Evolutionary conservation across 2,888 invertebrate species (phyloP).

Genomic region (Cantharis rufa): DNA sequence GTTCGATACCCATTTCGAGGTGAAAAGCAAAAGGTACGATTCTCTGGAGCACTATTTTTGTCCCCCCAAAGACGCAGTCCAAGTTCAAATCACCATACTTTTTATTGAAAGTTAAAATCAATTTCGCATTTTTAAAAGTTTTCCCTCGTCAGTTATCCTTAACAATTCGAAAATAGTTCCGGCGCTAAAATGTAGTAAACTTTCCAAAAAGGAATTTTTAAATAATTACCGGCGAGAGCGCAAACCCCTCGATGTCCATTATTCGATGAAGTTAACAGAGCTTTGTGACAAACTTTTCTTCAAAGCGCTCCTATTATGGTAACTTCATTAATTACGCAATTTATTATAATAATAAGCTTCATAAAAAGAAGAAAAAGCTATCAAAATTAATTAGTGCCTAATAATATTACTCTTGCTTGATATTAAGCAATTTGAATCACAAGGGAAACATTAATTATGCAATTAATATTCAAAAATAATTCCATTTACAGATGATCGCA

Average conservation of each 20-base stretch:
- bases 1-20: slow-evolving; percentile 15
- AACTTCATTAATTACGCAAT: not conserved
- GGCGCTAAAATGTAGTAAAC: not conserved
- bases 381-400: not conserved
- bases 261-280: not conserved
- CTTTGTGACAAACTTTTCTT: not conserved
- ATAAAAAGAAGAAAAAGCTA: not conserved
- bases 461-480: slow-evolving; percentile 1
- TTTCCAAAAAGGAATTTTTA: not conserved
- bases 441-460: not conserved
- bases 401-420: not conserved
- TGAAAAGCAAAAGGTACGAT: slow-evolving; percentile 29
- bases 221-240: not conserved
- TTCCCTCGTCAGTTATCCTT: not conserved
- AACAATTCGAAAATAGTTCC: not conserved
- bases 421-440: not conserved
- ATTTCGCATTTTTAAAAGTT: not conserved
- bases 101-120: slow-evolving; percentile 33
- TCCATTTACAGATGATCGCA: not conserved
- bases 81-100: slow-evolving; percentile 32
- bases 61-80: slow-evolving; percentile 23
- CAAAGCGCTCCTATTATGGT: not conserved
- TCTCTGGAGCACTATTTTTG: slow-evolving; percentile 30
- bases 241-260: not conserved
- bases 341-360: not conserved